phyloP scores from a whole-genome alignment of 1,140 invertebrate species.

The Piezodorus guildinii region DNA sequence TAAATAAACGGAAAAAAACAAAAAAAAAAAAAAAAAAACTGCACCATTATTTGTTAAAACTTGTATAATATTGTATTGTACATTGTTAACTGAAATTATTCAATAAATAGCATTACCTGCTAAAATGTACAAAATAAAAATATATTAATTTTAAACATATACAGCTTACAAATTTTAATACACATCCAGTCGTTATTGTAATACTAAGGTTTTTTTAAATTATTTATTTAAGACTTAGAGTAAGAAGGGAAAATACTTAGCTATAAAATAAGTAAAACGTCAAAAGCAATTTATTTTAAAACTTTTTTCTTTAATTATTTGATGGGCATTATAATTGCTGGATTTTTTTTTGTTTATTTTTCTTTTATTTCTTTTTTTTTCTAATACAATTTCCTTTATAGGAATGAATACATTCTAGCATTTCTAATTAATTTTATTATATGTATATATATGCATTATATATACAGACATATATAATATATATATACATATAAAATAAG shows the following conservation, averaged over 20 bases:
- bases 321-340: background rate
- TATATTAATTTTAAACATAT: constrained; percentile 18
- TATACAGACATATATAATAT: too few relatives aligned
- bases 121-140: constrained; percentile 21
- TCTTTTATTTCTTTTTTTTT: constrained; percentile 2
- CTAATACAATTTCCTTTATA: constrained; percentile 13
- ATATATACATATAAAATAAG: too few relatives aligned
- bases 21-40: too few relatives aligned
- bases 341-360: background rate
- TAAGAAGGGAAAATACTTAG: constrained; percentile 3
- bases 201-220: background rate
- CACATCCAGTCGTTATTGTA: constrained; percentile 17
- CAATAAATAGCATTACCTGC: constrained; percentile 17
- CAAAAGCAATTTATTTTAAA: constrained; percentile 11
- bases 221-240: background rate
- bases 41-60: constrained; percentile 15
- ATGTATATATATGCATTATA: too few relatives aligned
- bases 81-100: constrained; percentile 17
- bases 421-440: constrained; percentile 3
- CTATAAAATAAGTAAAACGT: background rate
- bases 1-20: too few relatives aligned
- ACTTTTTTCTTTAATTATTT: too few relatives aligned
- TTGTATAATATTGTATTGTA: constrained; percentile 21
- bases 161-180: constrained; percentile 19
- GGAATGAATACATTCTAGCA: constrained; percentile 14